Base-by-base conservation (phyloP, 2,113 vertebrate species). In the Aramus guarauna region DNA sequence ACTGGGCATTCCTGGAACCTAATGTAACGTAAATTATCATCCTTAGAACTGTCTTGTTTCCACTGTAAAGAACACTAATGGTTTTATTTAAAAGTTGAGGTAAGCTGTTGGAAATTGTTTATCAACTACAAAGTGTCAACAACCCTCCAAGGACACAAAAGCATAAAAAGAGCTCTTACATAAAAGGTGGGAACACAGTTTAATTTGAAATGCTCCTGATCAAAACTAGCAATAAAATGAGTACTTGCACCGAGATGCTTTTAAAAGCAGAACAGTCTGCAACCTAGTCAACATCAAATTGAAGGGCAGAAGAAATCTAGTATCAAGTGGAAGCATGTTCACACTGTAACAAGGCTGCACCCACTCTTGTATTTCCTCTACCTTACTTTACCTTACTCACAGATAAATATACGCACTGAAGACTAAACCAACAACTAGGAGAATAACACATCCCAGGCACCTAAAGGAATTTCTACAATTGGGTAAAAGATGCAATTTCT, bases 1-100 rank as follows among this genome's bases (percentile, higher is more conserved):
- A 81, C 64, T 53, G 88, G 88, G 88, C 59, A 29, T 94, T 96
- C 85, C 88, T 92, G 94, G 72, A 94, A 95, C 90, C 60, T 63
- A 88, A 88, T n/a, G 52, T 83, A 76, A 97, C 0, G 1, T 77
- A 91, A 93, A 94, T 96, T 71, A 94, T 79, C 92, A 71, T 71
- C 83, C 86, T 93, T 39, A 95, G 83, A 92, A 94, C 56, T 27
- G 29, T 48, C 94, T 45, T 88, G 60, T 87, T 96, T 78, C 71
- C 85, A 86, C 76, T 81, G 76, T 53, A 72, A 95, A 86, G 88
- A 92, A 63, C 83, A 91, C 34, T 72, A 89, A 89, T 29, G 60
- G 36, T 34, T 94, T 94, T 68, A 94, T 81, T 88, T 87, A 43
- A 81, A 95, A 89, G 56, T 23, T 71, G 75, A 86, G 47, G 56